Evolutionary conservation across 2,888 invertebrate species (phyloP), one percentile per base, ranked within the genome.

Genomic region (Oxycera nigricornis): DNA sequence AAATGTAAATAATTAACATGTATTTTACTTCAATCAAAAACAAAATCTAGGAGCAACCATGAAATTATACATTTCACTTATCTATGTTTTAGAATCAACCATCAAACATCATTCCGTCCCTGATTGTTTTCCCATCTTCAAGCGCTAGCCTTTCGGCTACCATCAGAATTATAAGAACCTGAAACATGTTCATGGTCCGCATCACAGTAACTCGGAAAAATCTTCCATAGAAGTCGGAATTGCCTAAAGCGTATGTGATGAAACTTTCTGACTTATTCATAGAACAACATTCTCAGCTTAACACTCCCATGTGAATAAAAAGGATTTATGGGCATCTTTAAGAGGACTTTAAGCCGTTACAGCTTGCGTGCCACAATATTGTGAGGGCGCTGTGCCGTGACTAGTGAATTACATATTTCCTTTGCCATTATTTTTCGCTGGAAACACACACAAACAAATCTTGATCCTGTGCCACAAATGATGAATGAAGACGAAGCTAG

Each of bases 401-500:
- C 17, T 30, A 31, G 61, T 30, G 31, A 61, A 61, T 61, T 61
- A 46, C 17, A n/a, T n/a, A 55, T 61, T 31, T 31, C 28, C 31
- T n/a, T 7, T 17, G 61, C 31, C 20, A 20, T 26, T 20, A 14
- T 61, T 30, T 31, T 31, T 61, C 31, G 22, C 7, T 2, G 14
- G 3, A 17, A 31, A 30, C 4, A 30, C 61, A 61, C 20, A 61
- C 61, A n/a, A n/a, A n/a, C n/a, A 61, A 55, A 30, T 61, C 61
- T 3, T 61, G 61, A 61, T 61, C 61, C 61, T 31, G 31, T 31
- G 30, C 61, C 61, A 31, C 3, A 31, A 26, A 61, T 61, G 61
- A 61, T 61, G 17, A 28, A 61, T 61, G 61, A 61, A 28, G 61
- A 61, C 31, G 14, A 28, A 31, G 11, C 31, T 31, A 31, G 11